Conservation (phyloP, 2,888 invertebrate genomes). For the Netelia virgata region DNA sequence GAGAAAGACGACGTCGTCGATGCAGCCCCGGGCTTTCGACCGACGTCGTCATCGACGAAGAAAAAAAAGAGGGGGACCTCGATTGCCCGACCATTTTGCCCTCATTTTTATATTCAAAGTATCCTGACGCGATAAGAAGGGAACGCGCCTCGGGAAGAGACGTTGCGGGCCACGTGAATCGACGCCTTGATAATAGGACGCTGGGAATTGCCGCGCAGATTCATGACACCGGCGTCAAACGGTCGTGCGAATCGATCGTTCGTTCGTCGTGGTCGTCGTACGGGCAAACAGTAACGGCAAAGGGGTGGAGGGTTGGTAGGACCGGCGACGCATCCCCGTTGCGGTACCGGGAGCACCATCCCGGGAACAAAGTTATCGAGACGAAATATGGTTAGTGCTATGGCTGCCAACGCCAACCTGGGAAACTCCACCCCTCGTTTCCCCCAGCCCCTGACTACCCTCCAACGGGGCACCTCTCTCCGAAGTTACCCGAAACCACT, state of each 20-base stretch:
- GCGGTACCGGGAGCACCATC: slow-evolving; percentile 24
- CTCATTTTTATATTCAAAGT: slow-evolving; percentile 57
- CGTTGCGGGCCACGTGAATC: slow-evolving; percentile 14
- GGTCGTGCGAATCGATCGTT: slow-evolving; percentile 57
- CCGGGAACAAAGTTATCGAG: slow-evolving; percentile 68
- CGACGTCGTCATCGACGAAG: neutral
- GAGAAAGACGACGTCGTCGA: slow-evolving; percentile 28
- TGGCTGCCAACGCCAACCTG: neutral
- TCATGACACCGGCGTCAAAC: slow-evolving; percentile 53
- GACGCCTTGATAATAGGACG: slow-evolving; percentile 35
- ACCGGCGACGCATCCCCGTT: slow-evolving; percentile 47
- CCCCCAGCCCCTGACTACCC: slow-evolving; percentile 11
- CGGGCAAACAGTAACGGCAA: slow-evolving; percentile 36
- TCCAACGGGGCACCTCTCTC: slow-evolving; percentile 29
- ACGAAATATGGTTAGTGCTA: slow-evolving; percentile 69
- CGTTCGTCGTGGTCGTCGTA: slow-evolving; percentile 57
- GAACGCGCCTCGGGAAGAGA: slow-evolving; percentile 5
- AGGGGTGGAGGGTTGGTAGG: slow-evolving; percentile 1
- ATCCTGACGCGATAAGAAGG: slow-evolving; percentile 54
- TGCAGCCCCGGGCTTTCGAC: slow-evolving; percentile 15
- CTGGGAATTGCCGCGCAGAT: slow-evolving; percentile 54
- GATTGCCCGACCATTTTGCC: slow-evolving; percentile 29
- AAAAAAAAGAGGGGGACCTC: slow-evolving; percentile 25
- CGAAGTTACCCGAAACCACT: slow-evolving; percentile 73
- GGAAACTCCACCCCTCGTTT: slow-evolving; percentile 21